Evolutionary conservation across 2,797 vertebrate genomes (phyloP).

Genomic region (Paratrypauchen microcephalus): DNA sequence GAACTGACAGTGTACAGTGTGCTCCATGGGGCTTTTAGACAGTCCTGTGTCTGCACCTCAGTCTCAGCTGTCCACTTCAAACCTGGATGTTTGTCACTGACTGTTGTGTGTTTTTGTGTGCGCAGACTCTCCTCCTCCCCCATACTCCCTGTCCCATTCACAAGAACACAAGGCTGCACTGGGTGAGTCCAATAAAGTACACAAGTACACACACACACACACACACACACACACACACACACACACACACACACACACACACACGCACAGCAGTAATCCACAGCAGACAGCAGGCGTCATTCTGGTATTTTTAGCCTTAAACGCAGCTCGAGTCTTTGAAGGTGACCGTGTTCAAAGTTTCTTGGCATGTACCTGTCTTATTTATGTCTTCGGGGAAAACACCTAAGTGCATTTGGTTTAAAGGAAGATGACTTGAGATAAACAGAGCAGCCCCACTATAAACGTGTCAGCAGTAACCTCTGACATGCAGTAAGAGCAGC

Average conservation of each 20-base stretch:
- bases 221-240: slow-evolving; percentile 6
- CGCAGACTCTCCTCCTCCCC: slow-evolving; percentile 94
- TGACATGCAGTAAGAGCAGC: not conserved
- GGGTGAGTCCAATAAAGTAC: slow-evolving; percentile 78
- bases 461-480: not conserved
- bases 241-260: not conserved
- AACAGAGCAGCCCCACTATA: not conserved
- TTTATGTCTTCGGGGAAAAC: slow-evolving; percentile 2
- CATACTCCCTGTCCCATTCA: slow-evolving; percentile 87
- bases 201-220: not conserved
- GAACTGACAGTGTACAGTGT: too few species aligned
- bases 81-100: not conserved
- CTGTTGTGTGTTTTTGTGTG: slow-evolving; percentile 5
- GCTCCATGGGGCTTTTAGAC: too few species aligned
- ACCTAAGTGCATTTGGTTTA: slow-evolving; percentile 1
- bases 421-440: not conserved
- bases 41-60: too few species aligned
- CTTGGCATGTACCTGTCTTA: slow-evolving; percentile 15
- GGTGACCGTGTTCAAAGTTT: slow-evolving; percentile 17
- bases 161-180: slow-evolving; percentile 87
- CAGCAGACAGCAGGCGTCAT: slow-evolving; percentile 33
- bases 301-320: slow-evolving; percentile 40
- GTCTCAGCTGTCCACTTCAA: too few species aligned
- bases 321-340: slow-evolving; percentile 26
- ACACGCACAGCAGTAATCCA: slow-evolving; percentile 32